These are phyloP conservation scores for Balanococcus diminutus DNA, from an alignment of 2,888 invertebrate genomes.

Conservation along the genomic window DNA sequence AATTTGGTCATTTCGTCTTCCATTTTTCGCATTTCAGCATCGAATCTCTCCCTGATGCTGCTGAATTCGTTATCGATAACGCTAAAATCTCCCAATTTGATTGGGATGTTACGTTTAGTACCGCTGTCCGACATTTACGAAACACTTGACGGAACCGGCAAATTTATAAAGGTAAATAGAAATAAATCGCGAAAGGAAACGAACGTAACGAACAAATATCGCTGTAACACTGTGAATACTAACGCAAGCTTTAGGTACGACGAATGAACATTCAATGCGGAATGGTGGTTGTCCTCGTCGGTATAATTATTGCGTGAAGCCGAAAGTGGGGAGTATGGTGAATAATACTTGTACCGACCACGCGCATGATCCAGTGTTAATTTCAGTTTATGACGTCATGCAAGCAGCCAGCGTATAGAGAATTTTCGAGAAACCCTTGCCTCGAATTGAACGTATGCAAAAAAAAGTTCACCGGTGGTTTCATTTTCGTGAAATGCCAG, in stretches of 20 bases:
- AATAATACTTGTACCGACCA: slow-evolving; percentile 35
- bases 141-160: slow-evolving; percentile 35
- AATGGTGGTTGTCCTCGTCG: slow-evolving; percentile 47
- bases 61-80: slow-evolving; percentile 96
- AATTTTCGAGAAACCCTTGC: slow-evolving; percentile 46
- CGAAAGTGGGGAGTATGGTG: slow-evolving; percentile 34
- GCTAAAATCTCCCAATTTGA: slow-evolving; percentile 91
- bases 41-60: slow-evolving; percentile 92
- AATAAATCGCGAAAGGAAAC: slow-evolving; percentile 31
- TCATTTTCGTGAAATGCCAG: slow-evolving; percentile 15
- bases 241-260: background rate
- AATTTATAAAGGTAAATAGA: slow-evolving; percentile 11
- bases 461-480: background rate
- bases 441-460: background rate
- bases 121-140: slow-evolving; percentile 66
- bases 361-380: slow-evolving; percentile 49
- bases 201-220: slow-evolving; percentile 14
- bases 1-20: slow-evolving; percentile 98
- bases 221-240: background rate
- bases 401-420: background rate
- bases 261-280: slow-evolving; percentile 14
- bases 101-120: slow-evolving; percentile 87
- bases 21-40: slow-evolving; percentile 97
- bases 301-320: slow-evolving; percentile 46
- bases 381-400: slow-evolving; percentile 47